These are phyloP conservation scores for Entelurus aequoreus DNA, from an alignment of 2,113 vertebrate species.

Conservation along the genomic window DNA sequence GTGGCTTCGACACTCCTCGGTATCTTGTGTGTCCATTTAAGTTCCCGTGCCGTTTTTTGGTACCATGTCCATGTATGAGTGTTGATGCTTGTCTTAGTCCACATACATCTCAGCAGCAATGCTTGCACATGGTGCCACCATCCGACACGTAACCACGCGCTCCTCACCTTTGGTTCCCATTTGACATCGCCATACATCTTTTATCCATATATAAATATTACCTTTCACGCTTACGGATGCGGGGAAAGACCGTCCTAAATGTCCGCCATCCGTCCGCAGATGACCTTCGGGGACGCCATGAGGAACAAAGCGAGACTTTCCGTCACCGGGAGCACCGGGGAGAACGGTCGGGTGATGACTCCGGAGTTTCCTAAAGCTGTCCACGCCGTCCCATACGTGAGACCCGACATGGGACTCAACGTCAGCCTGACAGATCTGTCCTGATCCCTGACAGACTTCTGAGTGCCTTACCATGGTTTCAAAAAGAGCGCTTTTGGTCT, in stretches of 20 bases:
- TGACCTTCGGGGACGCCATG: constrained; percentile 93
- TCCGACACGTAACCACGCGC: constrained; percentile 27
- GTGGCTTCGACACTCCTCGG: neutral
- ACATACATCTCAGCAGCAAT: constrained; percentile 45
- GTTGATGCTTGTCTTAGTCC: constrained; percentile 71
- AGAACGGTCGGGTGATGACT: constrained; percentile 97
- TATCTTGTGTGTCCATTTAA: constrained; percentile 46
- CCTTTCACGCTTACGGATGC: constrained; percentile 39
- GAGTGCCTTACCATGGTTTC: constrained; percentile 99
- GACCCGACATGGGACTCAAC: constrained; percentile 98
- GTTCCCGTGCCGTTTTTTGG: constrained; percentile 61
- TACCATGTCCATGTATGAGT: constrained; percentile 69
- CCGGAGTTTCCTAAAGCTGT: constrained; percentile 99
- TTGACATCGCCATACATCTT: constrained; percentile 37
- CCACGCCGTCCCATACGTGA: constrained; percentile 93
- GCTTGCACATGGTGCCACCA: constrained; percentile 53
- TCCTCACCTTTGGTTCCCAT: constrained; percentile 57
- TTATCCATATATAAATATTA: constrained; percentile 38
- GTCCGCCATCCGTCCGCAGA: constrained; percentile 69
- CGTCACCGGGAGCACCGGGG: constrained; percentile 97
- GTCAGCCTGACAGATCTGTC: constrained; percentile 98
- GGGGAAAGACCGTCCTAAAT: neutral
- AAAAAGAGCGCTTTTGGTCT: constrained; percentile 74
- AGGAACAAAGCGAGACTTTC: constrained; percentile 96
- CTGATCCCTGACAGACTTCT: constrained; percentile 93